Base-by-base conservation (phyloP, 1,140 invertebrate genomes). In the Musca domestica region DNA sequence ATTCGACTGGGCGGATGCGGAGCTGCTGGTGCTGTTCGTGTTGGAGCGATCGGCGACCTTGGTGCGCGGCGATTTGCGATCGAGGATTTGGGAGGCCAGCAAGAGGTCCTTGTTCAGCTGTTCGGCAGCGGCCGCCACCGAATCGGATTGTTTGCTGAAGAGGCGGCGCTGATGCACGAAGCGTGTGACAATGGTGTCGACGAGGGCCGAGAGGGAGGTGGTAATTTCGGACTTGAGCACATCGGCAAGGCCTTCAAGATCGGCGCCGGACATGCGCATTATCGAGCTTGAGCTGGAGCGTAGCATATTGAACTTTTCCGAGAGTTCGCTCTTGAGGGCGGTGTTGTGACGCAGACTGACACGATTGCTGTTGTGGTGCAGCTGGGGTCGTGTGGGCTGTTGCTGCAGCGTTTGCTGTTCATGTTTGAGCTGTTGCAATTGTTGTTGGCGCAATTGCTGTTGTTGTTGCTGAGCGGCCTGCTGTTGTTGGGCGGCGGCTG, bases 191-290 rank as follows among this genome's bases (percentile, higher is more conserved):
- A 95, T 92, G 10, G 90, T 92, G 82, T 97, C 95, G 69, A 97
- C 93, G n/a, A 96, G 84, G 68, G 89, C 91, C 5, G 90, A 88
- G 51, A 95, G 80, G 5, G 91, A 94, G 64, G 92, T 88, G 15
- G 91, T 91, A 67, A 97, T 92, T 85, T 97, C 95, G 46, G 88
- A 89, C 83, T 97, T 97, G 1, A 97, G 86, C 52, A 91, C 89
- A 73, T 96, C 94, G 6, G 93, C 92, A 51, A 96, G 84, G 58
- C 91, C 90, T 82, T 96, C 93, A 2, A 96, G 84, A 76, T 95
- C 94, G 15, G 89, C 85, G 23, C 88, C 89, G 0, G 88, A 88
- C 70, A 90, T 86, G 30, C 89, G 84, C 66, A 86, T 86, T 56
- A 87, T 82, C 1, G 88, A 87, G 70, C 82, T 85, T 20, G 86